A percentile compares a stretch with the other conserved stretches of the same genome.
Evolutionary conservation across 2,797 vertebrate species (phyloP).

Genomic region (Cygnus olor): DNA sequence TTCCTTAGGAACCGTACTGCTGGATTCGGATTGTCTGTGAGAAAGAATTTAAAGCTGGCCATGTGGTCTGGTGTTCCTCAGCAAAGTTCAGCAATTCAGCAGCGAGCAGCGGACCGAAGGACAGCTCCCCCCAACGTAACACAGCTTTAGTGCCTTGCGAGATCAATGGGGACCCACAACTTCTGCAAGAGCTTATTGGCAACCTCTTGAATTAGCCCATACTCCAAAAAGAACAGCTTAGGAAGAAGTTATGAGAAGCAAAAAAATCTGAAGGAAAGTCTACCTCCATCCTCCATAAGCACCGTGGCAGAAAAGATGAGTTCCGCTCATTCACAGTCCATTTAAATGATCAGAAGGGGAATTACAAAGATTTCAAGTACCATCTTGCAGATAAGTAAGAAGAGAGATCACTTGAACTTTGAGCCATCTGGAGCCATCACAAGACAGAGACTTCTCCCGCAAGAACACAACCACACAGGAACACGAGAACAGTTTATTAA

Average conservation of each 20-base stretch:
- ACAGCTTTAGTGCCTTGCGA: too few species aligned
- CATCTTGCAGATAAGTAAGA: background rate
- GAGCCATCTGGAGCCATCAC: background rate
- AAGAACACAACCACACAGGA: background rate
- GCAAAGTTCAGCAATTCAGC: too few species aligned
- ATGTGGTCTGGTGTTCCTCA: too few species aligned
- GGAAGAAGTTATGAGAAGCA: background rate
- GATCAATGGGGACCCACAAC: too few species aligned
- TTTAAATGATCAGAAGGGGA: background rate
- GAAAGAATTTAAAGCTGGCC: too few species aligned
- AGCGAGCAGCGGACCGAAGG: too few species aligned
- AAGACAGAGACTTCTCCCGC: background rate
- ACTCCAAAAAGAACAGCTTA: background rate
- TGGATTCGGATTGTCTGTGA: too few species aligned
- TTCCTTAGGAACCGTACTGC: too few species aligned
- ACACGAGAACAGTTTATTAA: background rate
- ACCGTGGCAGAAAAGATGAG: background rate
- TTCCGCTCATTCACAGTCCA: background rate
- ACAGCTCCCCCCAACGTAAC: too few species aligned
- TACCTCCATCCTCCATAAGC: background rate
- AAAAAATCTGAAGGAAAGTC: background rate
- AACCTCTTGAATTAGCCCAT: too few species aligned
- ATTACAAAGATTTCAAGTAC: background rate
- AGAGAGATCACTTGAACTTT: background rate
- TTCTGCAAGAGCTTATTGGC: too few species aligned